A percentile compares a stretch with the other conserved stretches of the same genome.
Evolutionary conservation across 2,888 invertebrate species (phyloP).

Genomic region (Acrobasis consociella): DNA sequence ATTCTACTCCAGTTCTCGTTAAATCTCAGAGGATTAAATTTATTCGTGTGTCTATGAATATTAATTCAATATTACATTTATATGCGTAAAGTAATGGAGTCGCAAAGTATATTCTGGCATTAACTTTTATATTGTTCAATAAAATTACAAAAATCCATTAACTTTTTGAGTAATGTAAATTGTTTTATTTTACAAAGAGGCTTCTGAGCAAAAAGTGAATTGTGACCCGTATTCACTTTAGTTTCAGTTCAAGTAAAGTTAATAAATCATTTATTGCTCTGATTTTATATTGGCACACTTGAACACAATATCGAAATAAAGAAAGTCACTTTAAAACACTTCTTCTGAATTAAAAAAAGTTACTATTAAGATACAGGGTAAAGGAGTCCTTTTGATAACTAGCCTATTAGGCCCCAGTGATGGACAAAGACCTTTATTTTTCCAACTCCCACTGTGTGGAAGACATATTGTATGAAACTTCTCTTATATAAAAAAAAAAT

Average conservation of each 20-base stretch:
- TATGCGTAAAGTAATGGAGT: background rate
- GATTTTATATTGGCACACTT: too few species aligned
- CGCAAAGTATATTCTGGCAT: conserved; percentile 1
- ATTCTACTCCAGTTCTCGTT: background rate
- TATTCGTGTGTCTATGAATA: background rate
- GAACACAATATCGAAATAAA: too few species aligned
- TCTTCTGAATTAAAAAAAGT: too few species aligned
- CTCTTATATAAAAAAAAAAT: too few species aligned
- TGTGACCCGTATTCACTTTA: background rate
- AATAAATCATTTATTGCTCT: too few species aligned
- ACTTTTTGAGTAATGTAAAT: conserved; percentile 1
- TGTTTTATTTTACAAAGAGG: background rate
- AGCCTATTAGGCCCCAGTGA: too few species aligned
- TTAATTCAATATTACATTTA: conserved; percentile 1
- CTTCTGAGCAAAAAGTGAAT: background rate
- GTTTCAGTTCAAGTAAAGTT: background rate
- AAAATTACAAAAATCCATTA: conserved; percentile 1
- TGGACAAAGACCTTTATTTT: too few species aligned
- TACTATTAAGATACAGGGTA: too few species aligned
- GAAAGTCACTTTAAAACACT: too few species aligned
- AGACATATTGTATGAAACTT: too few species aligned
- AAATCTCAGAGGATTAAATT: conserved; percentile 1
- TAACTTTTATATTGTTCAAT: conserved; percentile 1
- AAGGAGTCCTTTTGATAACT: too few species aligned
- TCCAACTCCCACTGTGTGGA: too few species aligned